Evolutionary conservation across 2,113 vertebrate genomes (phyloP), one percentile per base, ranked within the genome.

Genomic region (Cercocebus atys): DNA sequence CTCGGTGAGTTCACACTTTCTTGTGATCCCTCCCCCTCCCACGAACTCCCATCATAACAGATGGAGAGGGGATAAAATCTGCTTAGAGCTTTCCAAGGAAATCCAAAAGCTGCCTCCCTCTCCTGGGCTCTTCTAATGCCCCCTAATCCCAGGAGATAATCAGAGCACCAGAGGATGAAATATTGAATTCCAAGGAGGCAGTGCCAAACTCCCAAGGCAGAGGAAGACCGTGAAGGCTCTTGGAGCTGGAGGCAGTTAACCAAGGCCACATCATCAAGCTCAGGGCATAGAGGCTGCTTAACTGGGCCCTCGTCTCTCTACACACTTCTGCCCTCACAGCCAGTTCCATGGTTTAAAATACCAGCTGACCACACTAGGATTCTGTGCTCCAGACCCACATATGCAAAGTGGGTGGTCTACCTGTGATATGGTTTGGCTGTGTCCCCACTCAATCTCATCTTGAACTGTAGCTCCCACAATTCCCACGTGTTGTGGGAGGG

Each of bases 111-210:
- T 85, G 10, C 8, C 59, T 73, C 64, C 30, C 72, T 70, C 64
- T 88, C 84, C 92, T 73, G 66, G 8, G 45, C 47, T 43, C 35
- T 95, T 57, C 64, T 90, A 92, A 88, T 47, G 25, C 50, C 8
- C 59, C 35, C 22, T 95, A 59, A 91, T 95, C 83, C 75, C 64
- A 70, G 32, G 90, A 93, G 61, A 89, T 94, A 87, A 92, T 86
- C 70, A 86, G 40, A 76, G 73, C 38, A 47, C 35, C 64, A 88
- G 38, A 88, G 27, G 84, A 89, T 45, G 38, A 92, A 90, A 55
- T 22, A 47, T 2, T 73, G 50, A 85, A 94, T 59, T 88, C 59
- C 91, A 64, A 73, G 47, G 43, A 32, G 57, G 18, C 13, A 81
- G 32, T 45, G 78, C 81, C 94, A 75, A 92, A 18, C 47, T 25